Base-by-base conservation (phyloP, 2,797 vertebrate species). In the Sebastes cheni region DNA sequence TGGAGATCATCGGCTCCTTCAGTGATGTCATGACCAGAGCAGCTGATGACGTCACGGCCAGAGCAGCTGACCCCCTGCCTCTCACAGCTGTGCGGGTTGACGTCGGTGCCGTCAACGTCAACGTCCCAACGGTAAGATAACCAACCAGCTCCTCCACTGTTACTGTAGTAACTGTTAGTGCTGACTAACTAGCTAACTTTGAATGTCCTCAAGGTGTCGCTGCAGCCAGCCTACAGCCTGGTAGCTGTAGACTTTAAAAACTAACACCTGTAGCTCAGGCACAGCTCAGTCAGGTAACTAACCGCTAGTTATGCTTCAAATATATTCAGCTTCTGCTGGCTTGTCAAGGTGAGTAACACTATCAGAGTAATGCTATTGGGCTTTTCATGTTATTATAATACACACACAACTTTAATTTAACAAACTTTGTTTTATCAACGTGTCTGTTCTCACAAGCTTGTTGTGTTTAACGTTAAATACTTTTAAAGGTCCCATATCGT, bases 1-100 rank as follows among this genome's bases (percentile, higher is more conserved):
- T 95, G 67, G 93, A 95, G 56, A 39, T 95, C 36, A 23, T 95
- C 7, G 85, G 81, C 2, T 84, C 65, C 70, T 93, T 79, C 34
- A 69, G 39, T 4, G 34, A 46, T 4, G 9, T 54, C 1, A 36
- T 74, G 46, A 46, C 59, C 13, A 81, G 30, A 60, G 34, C 32
- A 11, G 32, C 10, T 36, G 34, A 34, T 4, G 34, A 46, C 5
- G 9, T 50, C 1, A 20, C 77, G 46, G 46, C 56, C 13, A 80
- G 30, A 56, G 36, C 12, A 39, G 13, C 36, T 39, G 81, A 80
- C 0, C 79, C 75, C 0, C 68, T 50, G 72, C 89, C 89, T 1
- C 84, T 86, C 4, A 50, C 82, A 0, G 36, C 74, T 0, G 84
- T 85, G 32, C 76, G 87, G 0, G 72, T 83, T 1, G 75, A 88